Evolutionary conservation across 2,888 invertebrate genomes (phyloP).

Genomic region (Oligia strigilis): DNA sequence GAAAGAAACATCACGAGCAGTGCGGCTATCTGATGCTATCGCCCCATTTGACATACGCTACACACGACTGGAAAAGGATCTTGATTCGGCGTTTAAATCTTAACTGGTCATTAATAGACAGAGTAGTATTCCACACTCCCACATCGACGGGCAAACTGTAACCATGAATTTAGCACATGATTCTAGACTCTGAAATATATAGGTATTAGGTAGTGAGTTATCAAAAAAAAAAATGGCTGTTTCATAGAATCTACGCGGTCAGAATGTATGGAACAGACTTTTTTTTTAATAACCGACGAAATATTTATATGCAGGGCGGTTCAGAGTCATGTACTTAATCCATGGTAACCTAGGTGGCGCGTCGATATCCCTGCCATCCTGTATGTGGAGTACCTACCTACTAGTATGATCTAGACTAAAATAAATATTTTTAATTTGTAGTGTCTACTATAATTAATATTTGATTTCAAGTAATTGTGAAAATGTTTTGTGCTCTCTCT

Average conservation of each 20-base stretch:
- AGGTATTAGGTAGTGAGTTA: too few relatives aligned
- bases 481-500: not conserved
- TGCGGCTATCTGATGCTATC: conserved; percentile 22
- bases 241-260: not conserved
- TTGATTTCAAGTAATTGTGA: not conserved
- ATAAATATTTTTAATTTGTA: not conserved
- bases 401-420: not conserved
- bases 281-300: not conserved
- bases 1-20: conserved; percentile 28
- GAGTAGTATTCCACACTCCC: not conserved
- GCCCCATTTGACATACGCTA: conserved; percentile 17
- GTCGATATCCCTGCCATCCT: too few relatives aligned
- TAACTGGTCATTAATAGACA: conserved; percentile 13
- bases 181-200: too few relatives aligned
- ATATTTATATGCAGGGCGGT: not conserved
- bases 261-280: not conserved
- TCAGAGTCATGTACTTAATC: not conserved
- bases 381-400: not conserved
- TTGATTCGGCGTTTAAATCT: conserved; percentile 7
- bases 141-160: not conserved
- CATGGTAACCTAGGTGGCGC: not conserved
- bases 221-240: not conserved
- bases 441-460: not conserved
- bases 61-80: conserved; percentile 20
- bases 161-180: not conserved